These are phyloP conservation scores for Drosophila sp. DNA, from an alignment of 1,140 invertebrate species.

Conservation along the genomic window DNA sequence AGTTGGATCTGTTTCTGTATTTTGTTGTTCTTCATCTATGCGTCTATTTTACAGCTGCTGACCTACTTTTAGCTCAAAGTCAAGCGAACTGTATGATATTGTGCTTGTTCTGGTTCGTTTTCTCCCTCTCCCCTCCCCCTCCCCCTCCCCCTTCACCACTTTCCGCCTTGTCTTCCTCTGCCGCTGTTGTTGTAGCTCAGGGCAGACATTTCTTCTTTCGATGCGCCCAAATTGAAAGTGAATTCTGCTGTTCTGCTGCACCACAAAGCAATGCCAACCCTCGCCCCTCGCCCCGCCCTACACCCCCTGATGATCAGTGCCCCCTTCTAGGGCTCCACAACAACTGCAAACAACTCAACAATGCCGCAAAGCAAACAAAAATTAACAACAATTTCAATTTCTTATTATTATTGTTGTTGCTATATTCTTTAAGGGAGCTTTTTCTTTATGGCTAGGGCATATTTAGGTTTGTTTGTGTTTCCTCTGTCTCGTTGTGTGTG, in stretches of 20 bases:
- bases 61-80: constrained; percentile 75
- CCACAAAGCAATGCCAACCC: constrained; percentile 3
- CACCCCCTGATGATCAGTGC: constrained; percentile 3
- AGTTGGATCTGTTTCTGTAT: constrained; percentile 30
- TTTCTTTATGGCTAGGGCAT: constrained; percentile 71
- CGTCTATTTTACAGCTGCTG: constrained; percentile 81
- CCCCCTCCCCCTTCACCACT: constrained; percentile 11
- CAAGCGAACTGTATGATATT: constrained; percentile 63
- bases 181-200: constrained; percentile 2
- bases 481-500: constrained; percentile 5
- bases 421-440: constrained; percentile 52
- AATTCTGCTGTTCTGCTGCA: constrained; percentile 72
- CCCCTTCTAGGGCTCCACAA: neutral
- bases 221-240: constrained; percentile 76
- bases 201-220: constrained; percentile 44
- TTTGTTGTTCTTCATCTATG: constrained; percentile 35
- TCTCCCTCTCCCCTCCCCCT: constrained; percentile 8
- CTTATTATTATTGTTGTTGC: constrained; percentile 34
- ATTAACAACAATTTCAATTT: constrained; percentile 79
- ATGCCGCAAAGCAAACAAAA: constrained; percentile 74
- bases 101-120: constrained; percentile 20
- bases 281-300: neutral
- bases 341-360: constrained; percentile 73
- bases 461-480: constrained; percentile 71
- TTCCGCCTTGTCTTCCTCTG: neutral